Conservation (phyloP, 2,888 invertebrate genomes). For the Eudemis profundana region DNA sequence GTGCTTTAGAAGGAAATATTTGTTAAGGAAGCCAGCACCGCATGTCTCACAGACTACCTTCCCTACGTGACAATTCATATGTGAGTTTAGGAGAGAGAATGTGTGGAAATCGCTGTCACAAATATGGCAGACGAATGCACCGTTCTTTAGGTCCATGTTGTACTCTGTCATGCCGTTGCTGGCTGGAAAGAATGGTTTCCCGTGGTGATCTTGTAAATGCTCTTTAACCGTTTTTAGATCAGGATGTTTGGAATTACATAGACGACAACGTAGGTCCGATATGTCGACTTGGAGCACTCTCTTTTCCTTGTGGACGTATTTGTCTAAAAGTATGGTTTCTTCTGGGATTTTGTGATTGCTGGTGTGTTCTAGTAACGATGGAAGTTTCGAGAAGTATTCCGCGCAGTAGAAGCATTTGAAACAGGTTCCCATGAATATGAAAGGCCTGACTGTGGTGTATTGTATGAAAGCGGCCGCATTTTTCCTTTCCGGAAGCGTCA, state of each 20-base stretch:
- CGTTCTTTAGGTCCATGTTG: constrained; percentile 57
- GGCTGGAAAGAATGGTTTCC: constrained; percentile 53
- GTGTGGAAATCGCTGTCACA: constrained; percentile 58
- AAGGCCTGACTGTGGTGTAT: constrained; percentile 64
- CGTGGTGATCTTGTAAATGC: constrained; percentile 59
- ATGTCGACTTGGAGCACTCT: constrained; percentile 63
- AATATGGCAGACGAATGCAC: constrained; percentile 60
- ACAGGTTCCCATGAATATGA: constrained; percentile 64
- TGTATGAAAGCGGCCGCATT: constrained; percentile 65
- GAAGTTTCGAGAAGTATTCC: constrained; percentile 58
- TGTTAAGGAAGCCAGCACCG: constrained; percentile 63
- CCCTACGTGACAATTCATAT: constrained; percentile 65
- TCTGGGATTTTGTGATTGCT: constrained; percentile 53
- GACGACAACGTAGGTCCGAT: constrained; percentile 61
- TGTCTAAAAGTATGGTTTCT: constrained; percentile 52
- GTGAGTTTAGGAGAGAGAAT: constrained; percentile 60
- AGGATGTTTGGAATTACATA: constrained; percentile 52
- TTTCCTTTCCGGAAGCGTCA: constrained; percentile 61
- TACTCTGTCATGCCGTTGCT: constrained; percentile 68
- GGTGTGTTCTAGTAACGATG: constrained; percentile 59
- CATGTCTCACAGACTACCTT: constrained; percentile 70
- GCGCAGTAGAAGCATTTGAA: constrained; percentile 69
- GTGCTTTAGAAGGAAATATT: constrained; percentile 61
- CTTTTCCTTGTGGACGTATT: constrained; percentile 60
- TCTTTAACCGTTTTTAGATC: constrained; percentile 54